A percentile compares a stretch with the other conserved stretches of the same genome.
Conservation (phyloP, 2,113 vertebrate genomes). For the Periophthalmus modestus region DNA sequence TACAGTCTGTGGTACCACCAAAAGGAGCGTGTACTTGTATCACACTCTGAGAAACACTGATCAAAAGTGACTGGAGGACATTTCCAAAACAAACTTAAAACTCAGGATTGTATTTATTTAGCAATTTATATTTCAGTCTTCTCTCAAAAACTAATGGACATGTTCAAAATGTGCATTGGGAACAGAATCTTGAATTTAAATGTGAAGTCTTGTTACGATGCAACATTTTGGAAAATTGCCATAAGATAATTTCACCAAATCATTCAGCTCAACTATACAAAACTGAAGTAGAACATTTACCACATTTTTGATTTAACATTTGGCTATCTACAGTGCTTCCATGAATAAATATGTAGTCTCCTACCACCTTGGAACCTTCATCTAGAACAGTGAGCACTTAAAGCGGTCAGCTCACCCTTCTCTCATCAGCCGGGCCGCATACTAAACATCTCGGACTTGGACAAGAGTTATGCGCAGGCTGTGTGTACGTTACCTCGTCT, state of each 20-base stretch:
- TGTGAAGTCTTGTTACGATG: too few species aligned
- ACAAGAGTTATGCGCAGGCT: neutral
- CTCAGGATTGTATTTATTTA: too few species aligned
- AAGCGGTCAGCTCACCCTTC: conserved; percentile 44
- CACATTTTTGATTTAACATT: conserved; percentile 3
- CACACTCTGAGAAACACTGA: too few species aligned
- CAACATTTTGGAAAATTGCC: too few species aligned
- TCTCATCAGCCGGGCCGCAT: conserved; percentile 57
- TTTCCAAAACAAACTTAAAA: too few species aligned
- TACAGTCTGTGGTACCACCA: too few species aligned
- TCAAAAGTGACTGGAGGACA: too few species aligned
- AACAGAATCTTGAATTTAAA: too few species aligned
- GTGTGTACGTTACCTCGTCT: conserved; percentile 30
- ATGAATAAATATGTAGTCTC: conserved; percentile 45
- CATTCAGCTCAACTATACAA: too few species aligned
- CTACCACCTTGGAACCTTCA: neutral
- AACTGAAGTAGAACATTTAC: conserved; percentile 18
- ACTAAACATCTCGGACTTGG: conserved; percentile 51
- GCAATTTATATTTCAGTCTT: too few species aligned
- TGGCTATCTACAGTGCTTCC: conserved; percentile 33
- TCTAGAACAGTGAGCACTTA: conserved; percentile 48
- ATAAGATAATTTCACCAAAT: too few species aligned
- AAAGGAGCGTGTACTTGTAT: too few species aligned
- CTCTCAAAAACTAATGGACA: neutral
- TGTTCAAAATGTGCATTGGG: neutral